Evolutionary conservation across 2,797 vertebrate genomes (phyloP), one percentile per base, ranked within the genome.

Genomic region (Syngnathus acus): DNA sequence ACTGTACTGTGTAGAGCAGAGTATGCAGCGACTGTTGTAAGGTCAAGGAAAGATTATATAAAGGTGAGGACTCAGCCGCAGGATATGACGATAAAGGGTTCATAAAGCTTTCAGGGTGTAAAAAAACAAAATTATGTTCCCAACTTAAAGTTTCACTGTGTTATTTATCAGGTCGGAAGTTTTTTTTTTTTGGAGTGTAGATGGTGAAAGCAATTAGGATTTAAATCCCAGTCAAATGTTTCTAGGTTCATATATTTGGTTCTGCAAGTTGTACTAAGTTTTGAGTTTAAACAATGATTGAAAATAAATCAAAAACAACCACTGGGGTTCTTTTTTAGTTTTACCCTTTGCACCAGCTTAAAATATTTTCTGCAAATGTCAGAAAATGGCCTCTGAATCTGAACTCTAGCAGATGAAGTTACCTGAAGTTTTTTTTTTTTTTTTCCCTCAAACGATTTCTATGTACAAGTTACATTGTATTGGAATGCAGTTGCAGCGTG

Each of bases 401-500:
- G 17, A 3, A 38, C 17, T n/a, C 14, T 9, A 54, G 42, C 21
- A 16, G 60, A 14, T 40, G 23, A 72, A 14, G 51, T 59, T 62
- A 58, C 66, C 55, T 57, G 39, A 51, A 11, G 39, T 48, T 68
- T 8, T 38, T 61, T 37, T 5, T 57, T 37, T n/a, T 58, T 8
- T 26, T n/a, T n/a, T n/a, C n/a, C 11, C 14, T 1, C 14, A 39
- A 2, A 5, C 6, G 26, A 65, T 39, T 26, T 16, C 11, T 62
- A 7, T 5, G 7, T 16, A 9, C 21, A 63, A 26, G 43, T 64
- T 19, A 65, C 26, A 64, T 4, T 37, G 40, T 64, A 39, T 57
- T 21, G 21, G 48, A 51, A 65, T 38, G 42, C 43, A 65, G 43
- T 53, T 66, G 55, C 61, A 48, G 42, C 2, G 62, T 60, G 17